Conservation (phyloP, 2,113 vertebrate species). For the Callipepla californica region DNA sequence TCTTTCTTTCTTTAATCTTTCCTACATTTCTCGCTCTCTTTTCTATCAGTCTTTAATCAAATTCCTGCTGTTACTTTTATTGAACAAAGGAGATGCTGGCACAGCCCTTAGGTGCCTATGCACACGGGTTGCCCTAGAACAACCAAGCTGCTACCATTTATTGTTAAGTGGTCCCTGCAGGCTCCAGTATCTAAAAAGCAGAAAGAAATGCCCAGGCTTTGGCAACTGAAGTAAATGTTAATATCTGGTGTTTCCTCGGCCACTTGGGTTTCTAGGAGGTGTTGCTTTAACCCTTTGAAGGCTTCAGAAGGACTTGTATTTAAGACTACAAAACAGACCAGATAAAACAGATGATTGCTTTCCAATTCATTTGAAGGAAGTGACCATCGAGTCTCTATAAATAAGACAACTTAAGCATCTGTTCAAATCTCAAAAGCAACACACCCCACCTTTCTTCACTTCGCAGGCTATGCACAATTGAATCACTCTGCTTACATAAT, state of each 20-base stretch:
- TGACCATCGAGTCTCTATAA: background rate
- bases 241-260: constrained; percentile 45
- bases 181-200: constrained; percentile 36
- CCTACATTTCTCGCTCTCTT: too few species aligned
- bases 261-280: background rate
- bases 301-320: background rate
- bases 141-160: too few species aligned
- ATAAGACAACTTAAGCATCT: background rate
- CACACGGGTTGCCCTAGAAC: too few species aligned
- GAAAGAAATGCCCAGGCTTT: constrained; percentile 34
- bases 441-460: background rate
- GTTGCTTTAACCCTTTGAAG: constrained; percentile 30
- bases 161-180: constrained; percentile 31
- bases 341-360: background rate
- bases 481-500: background rate
- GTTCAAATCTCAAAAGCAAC: background rate
- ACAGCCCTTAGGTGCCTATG: too few species aligned
- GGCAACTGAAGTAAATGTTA: constrained; percentile 38
- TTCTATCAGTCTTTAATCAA: too few species aligned
- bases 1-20: too few species aligned
- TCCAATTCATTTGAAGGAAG: background rate
- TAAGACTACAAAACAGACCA: background rate
- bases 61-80: too few species aligned
- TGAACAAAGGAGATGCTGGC: too few species aligned
- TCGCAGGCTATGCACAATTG: background rate